Percentiles rank a stretch among this genome's conserved stretches.
Evolutionary conservation across 2,888 invertebrate species (phyloP).

Genomic region (Leptopterna dolabrata): DNA sequence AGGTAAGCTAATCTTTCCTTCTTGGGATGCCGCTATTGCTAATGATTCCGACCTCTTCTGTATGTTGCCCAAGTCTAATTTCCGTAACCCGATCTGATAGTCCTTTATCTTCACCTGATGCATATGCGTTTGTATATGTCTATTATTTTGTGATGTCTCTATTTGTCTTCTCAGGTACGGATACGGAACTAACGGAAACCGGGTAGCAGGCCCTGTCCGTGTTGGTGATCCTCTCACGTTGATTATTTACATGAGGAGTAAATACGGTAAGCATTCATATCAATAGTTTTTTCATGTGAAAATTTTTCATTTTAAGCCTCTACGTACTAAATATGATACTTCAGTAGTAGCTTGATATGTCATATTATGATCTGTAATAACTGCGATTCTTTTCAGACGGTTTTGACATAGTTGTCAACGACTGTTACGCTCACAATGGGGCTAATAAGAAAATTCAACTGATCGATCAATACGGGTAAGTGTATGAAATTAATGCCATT

Average conservation of each 20-base stretch:
- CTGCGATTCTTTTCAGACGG: slow-evolving; percentile 75
- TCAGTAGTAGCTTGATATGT: neutral
- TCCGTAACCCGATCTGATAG: too few species aligned
- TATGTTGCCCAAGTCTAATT: too few species aligned
- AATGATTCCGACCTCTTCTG: neutral
- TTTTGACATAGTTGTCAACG: slow-evolving; percentile 94
- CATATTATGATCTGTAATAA: neutral
- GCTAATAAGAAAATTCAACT: slow-evolving; percentile 91
- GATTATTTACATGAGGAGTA: slow-evolving; percentile 93
- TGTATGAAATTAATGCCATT: neutral
- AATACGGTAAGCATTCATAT: slow-evolving; percentile 79
- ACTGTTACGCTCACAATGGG: slow-evolving; percentile 94
- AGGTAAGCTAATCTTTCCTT: too few species aligned
- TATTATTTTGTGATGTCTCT: too few species aligned
- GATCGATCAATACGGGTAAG: slow-evolving; percentile 90
- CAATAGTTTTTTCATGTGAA: too few species aligned
- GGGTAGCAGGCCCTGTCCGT: slow-evolving; percentile 88
- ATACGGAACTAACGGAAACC: slow-evolving; percentile 86
- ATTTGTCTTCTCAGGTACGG: slow-evolving; percentile 72
- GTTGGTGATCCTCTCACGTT: slow-evolving; percentile 93
- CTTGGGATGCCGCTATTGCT: too few species aligned
- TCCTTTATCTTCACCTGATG: too few species aligned
- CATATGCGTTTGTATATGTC: too few species aligned
- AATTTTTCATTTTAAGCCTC: too few species aligned
- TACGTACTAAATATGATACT: too few species aligned